Evolutionary conservation across 2,888 invertebrate species (phyloP).

Genomic region (Parascotia fuliginaria): DNA sequence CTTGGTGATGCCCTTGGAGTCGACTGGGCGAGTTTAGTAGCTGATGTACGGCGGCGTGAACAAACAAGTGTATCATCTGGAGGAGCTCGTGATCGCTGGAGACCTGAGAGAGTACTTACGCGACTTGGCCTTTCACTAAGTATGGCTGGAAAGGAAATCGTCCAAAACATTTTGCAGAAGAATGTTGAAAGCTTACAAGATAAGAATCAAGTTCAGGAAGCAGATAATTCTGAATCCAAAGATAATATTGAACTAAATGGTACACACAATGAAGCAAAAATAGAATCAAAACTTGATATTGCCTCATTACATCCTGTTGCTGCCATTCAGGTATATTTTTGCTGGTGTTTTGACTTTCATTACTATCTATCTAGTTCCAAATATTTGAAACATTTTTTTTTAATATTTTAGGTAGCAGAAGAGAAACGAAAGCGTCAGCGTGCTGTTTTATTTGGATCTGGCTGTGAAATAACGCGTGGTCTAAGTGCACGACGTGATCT

Average conservation of each 20-base stretch:
- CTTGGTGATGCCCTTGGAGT: conserved; percentile 97
- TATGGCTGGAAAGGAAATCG: conserved; percentile 88
- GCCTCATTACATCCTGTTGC: conserved; percentile 82
- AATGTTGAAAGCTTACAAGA: conserved; percentile 62
- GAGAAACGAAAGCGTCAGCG: conserved; percentile 87
- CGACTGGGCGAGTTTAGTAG: conserved; percentile 96
- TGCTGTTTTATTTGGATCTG: conserved; percentile 89
- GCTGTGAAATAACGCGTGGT: conserved; percentile 91
- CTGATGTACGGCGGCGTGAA: conserved; percentile 88
- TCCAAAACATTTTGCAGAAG: conserved; percentile 69
- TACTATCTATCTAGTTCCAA: not conserved
- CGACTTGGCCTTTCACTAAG: conserved; percentile 92
- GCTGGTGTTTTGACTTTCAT: not conserved
- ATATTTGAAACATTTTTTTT: conserved; percentile 4
- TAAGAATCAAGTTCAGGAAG: conserved; percentile 39
- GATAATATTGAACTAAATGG: conserved; percentile 62
- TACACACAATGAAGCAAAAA: conserved; percentile 49
- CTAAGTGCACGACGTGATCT: conserved; percentile 92
- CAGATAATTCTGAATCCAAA: conserved; percentile 45
- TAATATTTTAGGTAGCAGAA: conserved; percentile 84
- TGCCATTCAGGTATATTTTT: conserved; percentile 73
- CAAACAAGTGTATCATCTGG: conserved; percentile 77
- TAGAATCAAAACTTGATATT: conserved; percentile 57
- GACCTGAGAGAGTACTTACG: conserved; percentile 91
- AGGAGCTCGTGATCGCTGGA: conserved; percentile 92